phyloP scores from a whole-genome alignment of 2,888 invertebrate species.

The Dorcus hopei region DNA sequence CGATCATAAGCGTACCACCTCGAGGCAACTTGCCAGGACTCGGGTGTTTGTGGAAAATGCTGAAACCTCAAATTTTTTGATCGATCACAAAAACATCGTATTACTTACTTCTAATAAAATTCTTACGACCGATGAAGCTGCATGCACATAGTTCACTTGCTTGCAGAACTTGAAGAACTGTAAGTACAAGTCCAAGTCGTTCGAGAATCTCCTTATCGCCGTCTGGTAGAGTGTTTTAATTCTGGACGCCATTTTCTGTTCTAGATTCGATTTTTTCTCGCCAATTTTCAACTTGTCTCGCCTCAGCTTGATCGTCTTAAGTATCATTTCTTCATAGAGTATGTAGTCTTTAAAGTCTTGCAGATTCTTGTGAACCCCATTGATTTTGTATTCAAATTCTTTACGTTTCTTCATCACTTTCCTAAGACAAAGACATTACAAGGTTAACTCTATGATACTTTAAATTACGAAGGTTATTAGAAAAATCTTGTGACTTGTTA shows the following conservation, averaged over 20 bases:
- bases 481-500: too few species aligned
- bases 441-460: too few species aligned
- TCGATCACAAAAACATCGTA: not conserved
- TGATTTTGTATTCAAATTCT: conserved; percentile 71
- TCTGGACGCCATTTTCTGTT: conserved; percentile 66
- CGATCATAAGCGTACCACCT: conserved; percentile 72
- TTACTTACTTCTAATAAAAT: conserved; percentile 59
- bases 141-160: conserved; percentile 57
- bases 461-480: too few species aligned
- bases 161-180: conserved; percentile 78
- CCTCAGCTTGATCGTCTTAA: conserved; percentile 63
- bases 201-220: conserved; percentile 64
- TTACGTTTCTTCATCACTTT: conserved; percentile 66
- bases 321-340: conserved; percentile 65
- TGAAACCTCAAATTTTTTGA: conserved; percentile 34
- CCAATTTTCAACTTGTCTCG: conserved; percentile 56
- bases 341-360: conserved; percentile 70
- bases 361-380: conserved; percentile 63
- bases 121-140: conserved; percentile 57
- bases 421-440: conserved; percentile 47
- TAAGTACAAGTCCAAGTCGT: conserved; percentile 72
- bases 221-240: conserved; percentile 73
- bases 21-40: conserved; percentile 77
- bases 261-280: conserved; percentile 64
- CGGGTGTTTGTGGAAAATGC: conserved; percentile 70